A percentile compares a stretch with the other conserved stretches of the same genome.
Conservation (phyloP, 2,113 vertebrate genomes). For the Petromus typicus region DNA sequence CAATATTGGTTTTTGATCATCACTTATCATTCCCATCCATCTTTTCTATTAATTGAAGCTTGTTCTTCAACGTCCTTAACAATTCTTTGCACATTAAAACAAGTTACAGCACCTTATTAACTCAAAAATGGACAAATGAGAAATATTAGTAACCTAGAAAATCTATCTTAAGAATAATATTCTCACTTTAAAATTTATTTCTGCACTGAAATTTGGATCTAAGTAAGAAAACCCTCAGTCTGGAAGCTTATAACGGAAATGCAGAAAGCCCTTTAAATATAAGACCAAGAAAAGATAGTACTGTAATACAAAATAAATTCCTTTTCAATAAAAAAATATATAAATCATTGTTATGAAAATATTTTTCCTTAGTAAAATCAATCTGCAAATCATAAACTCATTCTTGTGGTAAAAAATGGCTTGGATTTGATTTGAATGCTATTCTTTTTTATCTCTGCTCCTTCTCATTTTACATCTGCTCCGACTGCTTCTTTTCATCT, state of each 20-base stretch:
- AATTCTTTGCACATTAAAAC: conserved; percentile 46
- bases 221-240: conserved; percentile 72
- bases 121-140: conserved; percentile 67
- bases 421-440: conserved; percentile 76
- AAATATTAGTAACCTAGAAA: conserved; percentile 62
- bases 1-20: background rate
- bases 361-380: conserved; percentile 82
- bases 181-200: conserved; percentile 75
- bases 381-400: conserved; percentile 81
- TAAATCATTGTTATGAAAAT: conserved; percentile 82
- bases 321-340: conserved; percentile 77
- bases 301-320: conserved; percentile 70
- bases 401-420: conserved; percentile 69
- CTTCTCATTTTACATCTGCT: conserved; percentile 77
- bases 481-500: conserved; percentile 82
- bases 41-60: background rate
- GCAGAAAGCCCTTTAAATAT: conserved; percentile 70
- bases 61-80: background rate
- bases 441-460: conserved; percentile 35
- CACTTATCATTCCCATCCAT: background rate
- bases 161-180: conserved; percentile 62
- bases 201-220: conserved; percentile 66
- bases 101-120: conserved; percentile 56
- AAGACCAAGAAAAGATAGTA: conserved; percentile 69
- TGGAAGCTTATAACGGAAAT: conserved; percentile 74